Conservation (phyloP, 2,797 vertebrate genomes). For the Poeciliopsis presidionis region DNA sequence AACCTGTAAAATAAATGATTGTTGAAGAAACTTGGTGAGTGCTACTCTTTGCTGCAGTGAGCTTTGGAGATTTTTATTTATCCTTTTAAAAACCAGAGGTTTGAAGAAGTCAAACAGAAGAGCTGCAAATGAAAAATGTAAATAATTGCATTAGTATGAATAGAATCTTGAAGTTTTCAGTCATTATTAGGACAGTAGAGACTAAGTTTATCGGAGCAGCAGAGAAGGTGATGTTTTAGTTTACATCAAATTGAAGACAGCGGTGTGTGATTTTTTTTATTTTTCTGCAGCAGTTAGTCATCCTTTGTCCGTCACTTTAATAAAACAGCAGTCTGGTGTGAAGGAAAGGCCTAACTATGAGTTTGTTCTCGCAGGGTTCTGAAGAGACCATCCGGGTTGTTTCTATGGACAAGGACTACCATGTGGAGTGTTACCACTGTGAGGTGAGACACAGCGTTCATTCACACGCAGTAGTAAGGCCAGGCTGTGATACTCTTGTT, state of each 20-base stretch:
- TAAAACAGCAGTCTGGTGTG: constrained; percentile 8
- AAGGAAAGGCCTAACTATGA: constrained; percentile 21
- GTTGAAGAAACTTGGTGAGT: neutral
- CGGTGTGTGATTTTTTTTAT: too few species aligned
- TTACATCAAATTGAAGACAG: neutral
- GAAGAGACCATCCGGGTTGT: constrained; percentile 98
- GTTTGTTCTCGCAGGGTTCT: constrained; percentile 84
- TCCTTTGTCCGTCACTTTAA: neutral
- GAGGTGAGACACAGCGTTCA: constrained; percentile 83
- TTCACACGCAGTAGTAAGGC: constrained; percentile 9
- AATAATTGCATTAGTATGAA: neutral
- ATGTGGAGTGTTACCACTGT: constrained; percentile 98
- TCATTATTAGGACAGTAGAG: neutral
- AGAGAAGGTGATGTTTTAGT: neutral
- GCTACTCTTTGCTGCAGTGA: neutral
- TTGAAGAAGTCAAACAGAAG: neutral
- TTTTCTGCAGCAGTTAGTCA: neutral
- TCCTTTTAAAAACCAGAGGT: neutral
- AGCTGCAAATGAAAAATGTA: neutral
- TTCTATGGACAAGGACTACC: constrained; percentile 99
- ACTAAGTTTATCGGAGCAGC: neutral
- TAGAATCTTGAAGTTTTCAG: neutral
- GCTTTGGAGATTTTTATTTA: neutral
- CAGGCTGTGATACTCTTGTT: constrained; percentile 8
- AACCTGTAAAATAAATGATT: neutral